Evolutionary conservation across 2,888 invertebrate genomes (phyloP), one percentile per base, ranked within the genome.

Genomic region (Spodoptera picta): DNA sequence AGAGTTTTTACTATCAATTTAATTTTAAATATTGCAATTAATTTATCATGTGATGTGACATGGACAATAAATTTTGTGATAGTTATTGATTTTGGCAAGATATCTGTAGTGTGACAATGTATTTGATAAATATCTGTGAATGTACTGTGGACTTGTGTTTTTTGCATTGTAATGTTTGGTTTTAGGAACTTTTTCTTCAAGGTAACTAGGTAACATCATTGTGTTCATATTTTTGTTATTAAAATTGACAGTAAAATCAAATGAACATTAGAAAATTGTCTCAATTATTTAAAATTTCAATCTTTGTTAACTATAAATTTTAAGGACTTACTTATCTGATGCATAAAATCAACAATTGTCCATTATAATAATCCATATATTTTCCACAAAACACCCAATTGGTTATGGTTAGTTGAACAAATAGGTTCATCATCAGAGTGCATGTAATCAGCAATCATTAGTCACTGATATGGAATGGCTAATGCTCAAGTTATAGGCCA

Each of bases 101-200:
- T 69, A 67, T 77, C 75, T 81, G 65, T 44, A 65, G 72, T 80
- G 77, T 82, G 77, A 74, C 56, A 71, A 80, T 87, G 81, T 86
- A 80, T 79, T 85, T 89, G 82, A 73, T 66, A 75, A 77, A 66
- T 70, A 57, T 64, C 67, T 77, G 72, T 75, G 68, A 23, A 54
- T 52, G 44, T 51, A 53, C 55, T 55, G 50, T 75, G 64, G 45
- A 64, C 57, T 62, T 80, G 55, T 67, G 73, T 68, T 71, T 80
- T 73, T 71, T 79, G 73, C 69, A 69, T 69, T 84, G 88, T 87
- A 80, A 92, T 91, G 92, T 86, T 87, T 85, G 86, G 84, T 62
- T 87, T 92, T 85, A 88, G 81, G 79, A 87, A 83, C 73, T 81
- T 91, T 71, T 81, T 90, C 69, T 86, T 88, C 67, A 91, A 90